Percentiles rank a stretch among this genome's conserved stretches.
phyloP scores from a whole-genome alignment of 1,140 invertebrate genomes.

The Drosophila fuyamai region DNA sequence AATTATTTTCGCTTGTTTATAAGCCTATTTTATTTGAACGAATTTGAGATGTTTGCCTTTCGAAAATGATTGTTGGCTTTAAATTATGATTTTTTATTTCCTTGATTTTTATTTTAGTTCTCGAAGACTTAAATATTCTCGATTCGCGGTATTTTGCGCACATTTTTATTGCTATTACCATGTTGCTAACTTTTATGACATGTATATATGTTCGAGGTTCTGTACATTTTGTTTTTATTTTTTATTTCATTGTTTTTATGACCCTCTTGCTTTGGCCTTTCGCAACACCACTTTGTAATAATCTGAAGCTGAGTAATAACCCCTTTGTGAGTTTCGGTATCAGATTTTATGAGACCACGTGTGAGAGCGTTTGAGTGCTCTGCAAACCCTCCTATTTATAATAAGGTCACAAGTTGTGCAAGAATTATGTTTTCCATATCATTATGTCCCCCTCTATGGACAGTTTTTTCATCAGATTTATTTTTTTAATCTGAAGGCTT shows the following conservation, averaged over 20 bases:
- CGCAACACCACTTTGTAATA: conserved; percentile 59
- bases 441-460: not conserved
- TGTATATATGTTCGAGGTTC: conserved; percentile 25
- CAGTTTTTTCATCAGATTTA: not conserved
- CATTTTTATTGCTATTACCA: conserved; percentile 17
- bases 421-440: not conserved
- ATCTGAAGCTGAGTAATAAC: conserved; percentile 19
- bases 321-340: conserved; percentile 46
- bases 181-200: conserved; percentile 40
- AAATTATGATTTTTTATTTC: not conserved
- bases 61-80: not conserved
- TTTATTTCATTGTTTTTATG: conserved; percentile 36
- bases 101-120: not conserved
- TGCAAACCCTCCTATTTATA: conserved; percentile 50
- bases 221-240: conserved; percentile 12
- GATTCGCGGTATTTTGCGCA: not conserved
- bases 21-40: not conserved
- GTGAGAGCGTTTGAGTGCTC: not conserved
- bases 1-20: not conserved
- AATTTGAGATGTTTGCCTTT: not conserved
- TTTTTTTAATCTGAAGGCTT: conserved; percentile 18
- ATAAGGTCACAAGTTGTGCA: not conserved
- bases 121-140: not conserved
- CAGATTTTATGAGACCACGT: conserved; percentile 34
- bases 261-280: conserved; percentile 16